Evolutionary conservation across 2,113 vertebrate genomes (phyloP).

Genomic region (Cheilinus undulatus): DNA sequence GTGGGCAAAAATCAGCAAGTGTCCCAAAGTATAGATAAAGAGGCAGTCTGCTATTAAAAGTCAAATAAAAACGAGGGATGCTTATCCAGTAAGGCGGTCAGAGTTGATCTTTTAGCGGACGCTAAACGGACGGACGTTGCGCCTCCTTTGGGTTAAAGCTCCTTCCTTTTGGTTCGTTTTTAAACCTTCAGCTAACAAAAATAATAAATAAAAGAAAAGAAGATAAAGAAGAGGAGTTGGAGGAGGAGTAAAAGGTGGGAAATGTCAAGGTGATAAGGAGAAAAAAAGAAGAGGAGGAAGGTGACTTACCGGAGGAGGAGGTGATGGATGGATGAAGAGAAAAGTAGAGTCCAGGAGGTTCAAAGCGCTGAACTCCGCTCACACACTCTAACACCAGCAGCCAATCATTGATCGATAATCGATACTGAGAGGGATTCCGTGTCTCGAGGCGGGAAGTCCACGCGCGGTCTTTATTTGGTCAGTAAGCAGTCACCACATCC

Average conservation of each 20-base stretch:
- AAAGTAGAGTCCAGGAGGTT: constrained; percentile 60
- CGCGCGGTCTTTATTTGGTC: not conserved
- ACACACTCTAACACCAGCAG: constrained; percentile 12
- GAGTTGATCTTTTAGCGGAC: not conserved
- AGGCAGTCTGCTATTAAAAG: not conserved
- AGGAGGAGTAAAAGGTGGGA: not conserved
- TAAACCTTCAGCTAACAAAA: constrained; percentile 12
- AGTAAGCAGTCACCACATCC: not conserved
- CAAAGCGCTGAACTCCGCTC: constrained; percentile 46
- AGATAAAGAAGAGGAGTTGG: not conserved
- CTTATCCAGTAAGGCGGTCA: not conserved
- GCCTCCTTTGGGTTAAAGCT: not conserved
- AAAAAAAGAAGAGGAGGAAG: constrained; percentile 9
- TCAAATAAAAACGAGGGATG: not conserved
- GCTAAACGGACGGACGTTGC: not conserved
- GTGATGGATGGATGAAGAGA: constrained; percentile 55
- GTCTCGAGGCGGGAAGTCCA: not conserved
- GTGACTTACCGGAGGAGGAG: constrained; percentile 62
- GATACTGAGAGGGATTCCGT: not conserved
- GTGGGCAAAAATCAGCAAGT: too few species aligned
- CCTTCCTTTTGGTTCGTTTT: not conserved
- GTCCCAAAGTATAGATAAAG: not conserved
- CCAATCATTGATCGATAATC: constrained; percentile 10
- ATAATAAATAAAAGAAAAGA: not conserved
- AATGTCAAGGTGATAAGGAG: not conserved